Base-by-base conservation (phyloP, 2,113 vertebrate genomes). In the Lagopus muta region DNA sequence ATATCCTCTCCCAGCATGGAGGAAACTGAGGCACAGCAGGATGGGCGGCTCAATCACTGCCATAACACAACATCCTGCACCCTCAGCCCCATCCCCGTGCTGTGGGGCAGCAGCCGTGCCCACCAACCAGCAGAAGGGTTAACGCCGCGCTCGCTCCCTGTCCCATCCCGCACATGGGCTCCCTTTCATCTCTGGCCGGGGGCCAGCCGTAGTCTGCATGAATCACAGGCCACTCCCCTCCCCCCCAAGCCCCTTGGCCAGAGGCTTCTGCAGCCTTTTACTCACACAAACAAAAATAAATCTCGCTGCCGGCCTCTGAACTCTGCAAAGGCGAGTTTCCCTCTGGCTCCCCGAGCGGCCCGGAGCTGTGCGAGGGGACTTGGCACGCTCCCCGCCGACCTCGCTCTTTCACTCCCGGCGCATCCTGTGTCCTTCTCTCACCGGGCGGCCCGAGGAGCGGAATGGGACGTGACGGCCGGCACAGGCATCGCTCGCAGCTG, bases 401-500 rank as follows among this genome's bases (percentile, higher is more conserved):
- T 98, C 97, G 97, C 97, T 98, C 97, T 98, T 98, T 98, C 98
- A 97, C 98, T 98, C 97, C 94, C 97, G 95, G 97, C 92, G 97
- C 98, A 98, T 98, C 98, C 98, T 98, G 98, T 98, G 97, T 98
- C 98, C 97, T 98, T 97, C 97, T 98, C 97, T 98, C 97, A 97
- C 97, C 96, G 97, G 98, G 97, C 97, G 93, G 97, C 97, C 97
- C 94, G 90, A 97, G 90, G 81, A 96, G 97, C 93, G 87, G 97
- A 97, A 97, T 98, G 98, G 98, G 98, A 98, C 98, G 98, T 98
- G 98, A 98, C 98, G 80, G 96, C 96, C 97, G 86, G 97, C 98
- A 98, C 98, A 98, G 97, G 97, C 97, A 22, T 96, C 32, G 90
- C 92, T 83, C 45, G 15, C 62, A 67, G 96, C 97, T 98, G 98